Evolutionary conservation across 2,797 vertebrate species (phyloP), one percentile per base, ranked within the genome.

Genomic region (Hybognathus amarus): DNA sequence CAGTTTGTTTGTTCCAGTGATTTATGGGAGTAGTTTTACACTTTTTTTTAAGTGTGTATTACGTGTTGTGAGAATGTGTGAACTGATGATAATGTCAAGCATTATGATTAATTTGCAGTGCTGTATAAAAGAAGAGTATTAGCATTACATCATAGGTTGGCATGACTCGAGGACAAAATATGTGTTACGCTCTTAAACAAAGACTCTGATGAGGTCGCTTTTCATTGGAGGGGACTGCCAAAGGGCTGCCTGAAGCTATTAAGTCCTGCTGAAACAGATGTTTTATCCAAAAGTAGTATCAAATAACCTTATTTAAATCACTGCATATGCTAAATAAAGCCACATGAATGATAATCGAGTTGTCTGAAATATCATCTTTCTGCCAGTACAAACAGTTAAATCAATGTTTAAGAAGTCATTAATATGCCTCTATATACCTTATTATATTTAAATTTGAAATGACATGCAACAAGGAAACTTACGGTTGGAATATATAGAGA

Each of bases 71-170:
- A 63, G n/a, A 42, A 67, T 0, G 1, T 45, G 50, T 36, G 18
- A 56, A 76, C n/a, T 56, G 36, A 59, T 76, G 6, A 76, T 45
- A 56, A 40, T 56, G 76, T 45, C 33, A 61, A 52, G 42, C n/a
- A 6, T 3, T 9, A 74, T 3, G 30, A 77, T 54, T 85, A 2
- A 52, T 64, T 59, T 33, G 45, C 70, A 77, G 17, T 11, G 20
- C 36, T 81, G 71, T 69, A 15, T 42, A 30, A 54, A 77, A 76
- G 22, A 56, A 75, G 61, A n/a, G 24, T 33, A 18, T 68, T 24
- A 64, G 77, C 18, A 71, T 86, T 68, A 86, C 85, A 80, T 76
- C 85, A 86, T 59, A 50, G 77, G 69, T 63, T 73, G 61, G 67
- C 59, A 67, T 59, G 67, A 61, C 59, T 67, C 22, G 6, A 68